Evolutionary conservation across 2,888 invertebrate genomes (phyloP), one percentile per base, ranked within the genome.

Genomic region (Ypsolopha scabrella): DNA sequence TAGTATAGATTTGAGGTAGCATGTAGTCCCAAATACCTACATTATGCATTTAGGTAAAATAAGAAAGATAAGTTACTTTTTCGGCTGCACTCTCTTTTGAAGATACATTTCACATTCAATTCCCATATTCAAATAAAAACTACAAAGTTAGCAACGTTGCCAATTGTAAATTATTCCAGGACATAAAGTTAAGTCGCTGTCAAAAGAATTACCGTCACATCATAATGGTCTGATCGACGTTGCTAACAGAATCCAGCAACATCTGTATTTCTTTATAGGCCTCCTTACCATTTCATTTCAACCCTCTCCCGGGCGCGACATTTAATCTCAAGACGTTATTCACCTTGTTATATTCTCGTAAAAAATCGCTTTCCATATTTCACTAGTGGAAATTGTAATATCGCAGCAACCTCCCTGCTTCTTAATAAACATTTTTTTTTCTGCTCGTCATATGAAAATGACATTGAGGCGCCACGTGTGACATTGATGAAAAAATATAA

Each of bases 401-500:
- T 79, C 78, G 76, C 72, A 72, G 66, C 65, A 63, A 64, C 64
- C 68, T 66, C 61, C 62, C 63, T 67, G 74, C 72, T 82, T 55
- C 81, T 80, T 86, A 83, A 86, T 85, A 85, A 85, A 82, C 80
- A 80, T 83, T 83, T 85, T 85, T 85, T n/a, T 85, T 83, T 81
- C 81, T 82, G 62, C 57, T 70, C 75, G 68, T 80, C 79, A 69
- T 71, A 82, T 79, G 82, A 86, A 86, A 86, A 85, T 86, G 86
- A 81, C 83, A 82, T 85, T 80, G 70, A 58, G 80, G 83, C 86
- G 81, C 80, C 86, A 86, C 82, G 74, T 86, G 86, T 82, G 81
- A 85, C 83, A 78, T 86, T 86, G 86, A 86, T 86, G 86, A 85
- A 86, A 86, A 85, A 83, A 86, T 86, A 82, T 86, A 81, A 83